These are phyloP conservation scores for Scaptomyza pallida DNA, from an alignment of 1,140 invertebrate species.

Conservation along the genomic window DNA sequence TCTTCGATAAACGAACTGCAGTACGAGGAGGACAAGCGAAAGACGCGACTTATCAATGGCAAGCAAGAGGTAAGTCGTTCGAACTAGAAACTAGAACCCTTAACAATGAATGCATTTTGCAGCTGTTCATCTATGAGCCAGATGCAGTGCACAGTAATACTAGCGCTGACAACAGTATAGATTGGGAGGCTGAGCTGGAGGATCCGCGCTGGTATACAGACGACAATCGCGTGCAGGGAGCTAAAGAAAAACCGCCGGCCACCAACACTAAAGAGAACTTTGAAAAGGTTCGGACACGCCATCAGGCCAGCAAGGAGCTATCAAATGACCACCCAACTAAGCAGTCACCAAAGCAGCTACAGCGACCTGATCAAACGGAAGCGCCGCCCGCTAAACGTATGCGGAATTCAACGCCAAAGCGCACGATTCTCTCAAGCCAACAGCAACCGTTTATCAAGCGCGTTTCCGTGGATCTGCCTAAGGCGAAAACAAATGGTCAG, in stretches of 20 bases:
- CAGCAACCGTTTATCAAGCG: conserved; percentile 36
- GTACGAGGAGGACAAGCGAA: conserved; percentile 53
- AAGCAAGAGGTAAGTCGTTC: conserved; percentile 50
- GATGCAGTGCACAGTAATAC: conserved; percentile 39
- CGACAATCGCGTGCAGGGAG: background rate
- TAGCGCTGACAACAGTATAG: conserved; percentile 20
- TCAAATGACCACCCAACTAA: background rate
- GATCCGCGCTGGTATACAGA: conserved; percentile 75
- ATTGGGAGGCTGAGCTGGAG: conserved; percentile 69
- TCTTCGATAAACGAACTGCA: conserved; percentile 33
- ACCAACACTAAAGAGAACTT: conserved; percentile 54
- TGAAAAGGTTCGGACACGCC: conserved; percentile 4
- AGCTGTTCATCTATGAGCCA: conserved; percentile 65
- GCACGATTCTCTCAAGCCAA: conserved; percentile 43
- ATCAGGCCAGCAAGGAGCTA: background rate
- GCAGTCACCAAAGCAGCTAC: background rate
- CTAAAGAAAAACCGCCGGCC: conserved; percentile 31
- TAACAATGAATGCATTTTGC: background rate
- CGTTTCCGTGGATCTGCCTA: conserved; percentile 10
- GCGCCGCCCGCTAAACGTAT: conserved; percentile 3
- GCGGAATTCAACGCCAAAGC: conserved; percentile 11
- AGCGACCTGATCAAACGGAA: background rate
- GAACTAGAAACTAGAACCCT: background rate
- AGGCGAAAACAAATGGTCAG: conserved; percentile 33
- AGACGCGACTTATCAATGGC: conserved; percentile 39